Percentiles rank a stretch among this genome's conserved stretches.
Conservation (phyloP, 2,113 vertebrate genomes). For the Spilogale gracilis region DNA sequence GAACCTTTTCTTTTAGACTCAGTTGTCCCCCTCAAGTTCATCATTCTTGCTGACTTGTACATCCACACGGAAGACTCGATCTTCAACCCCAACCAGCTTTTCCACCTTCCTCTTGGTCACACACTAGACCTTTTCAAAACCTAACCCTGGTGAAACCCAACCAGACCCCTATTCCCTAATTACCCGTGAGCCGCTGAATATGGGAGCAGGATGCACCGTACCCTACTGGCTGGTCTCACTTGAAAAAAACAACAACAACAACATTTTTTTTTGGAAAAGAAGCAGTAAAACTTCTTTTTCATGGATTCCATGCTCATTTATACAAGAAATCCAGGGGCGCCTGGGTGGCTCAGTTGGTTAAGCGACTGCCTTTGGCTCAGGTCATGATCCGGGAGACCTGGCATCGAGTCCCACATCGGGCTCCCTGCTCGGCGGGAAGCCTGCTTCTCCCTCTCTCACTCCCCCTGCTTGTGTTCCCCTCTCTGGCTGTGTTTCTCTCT, state of each 20-base stretch:
- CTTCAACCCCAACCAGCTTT: conserved; percentile 13
- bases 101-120: background rate
- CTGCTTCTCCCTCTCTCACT: no score
- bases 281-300: background rate
- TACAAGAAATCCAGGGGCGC: conserved; percentile 15
- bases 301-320: background rate
- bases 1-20: background rate
- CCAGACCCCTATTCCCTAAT: background rate
- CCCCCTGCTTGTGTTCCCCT: no score
- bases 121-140: conserved; percentile 33
- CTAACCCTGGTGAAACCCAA: background rate
- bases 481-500: no score
- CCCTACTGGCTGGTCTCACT: background rate
- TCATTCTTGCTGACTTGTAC: background rate
- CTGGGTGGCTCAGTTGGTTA: no score
- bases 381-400: no score
- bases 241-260: background rate
- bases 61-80: background rate
- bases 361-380: no score
- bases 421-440: no score
- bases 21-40: background rate
- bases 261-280: background rate
- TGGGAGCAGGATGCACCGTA: background rate
- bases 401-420: no score
- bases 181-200: background rate